Evolutionary conservation across 2,113 vertebrate species (phyloP), one percentile per base, ranked within the genome.

Genomic region (Nerophis lumbriciformis): DNA sequence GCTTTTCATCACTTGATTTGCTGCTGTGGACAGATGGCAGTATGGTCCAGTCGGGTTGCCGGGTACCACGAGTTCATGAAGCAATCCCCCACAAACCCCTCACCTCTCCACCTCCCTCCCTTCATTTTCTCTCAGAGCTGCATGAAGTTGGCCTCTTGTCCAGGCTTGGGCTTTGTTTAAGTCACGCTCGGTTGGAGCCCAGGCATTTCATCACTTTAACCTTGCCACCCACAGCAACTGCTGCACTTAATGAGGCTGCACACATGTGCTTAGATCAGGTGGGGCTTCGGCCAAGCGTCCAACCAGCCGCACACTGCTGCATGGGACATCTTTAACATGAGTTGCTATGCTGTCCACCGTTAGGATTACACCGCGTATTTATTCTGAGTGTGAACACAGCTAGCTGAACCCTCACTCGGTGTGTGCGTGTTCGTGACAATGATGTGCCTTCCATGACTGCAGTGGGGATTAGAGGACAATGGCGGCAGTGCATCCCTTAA

Each of bases 141-240:
- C 89, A 93, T 92, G 90, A 92, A 92, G 92, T 83, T 86, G 85
- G 88, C 89, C 93, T 94, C 93, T 92, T 94, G 93, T 95, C 92
- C 88, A 82, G 91, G 88, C 91, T 77, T 93, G 90, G 90, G 93
- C 87, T 85, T 85, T 94, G 92, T 95, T 94, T 94, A 93, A 91
- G 93, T 92, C 92, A 92, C 91, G 94, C 94, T 94, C 92, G 90
- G 92, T 92, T 94, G 90, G 87, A 90, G 90, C 85, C 76, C 87
- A 85, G 94, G 93, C 92, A 97, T 98, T 94, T 93, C 92, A 89
- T 92, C 91, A 93, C 93, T 96, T 85, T 95, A 96, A 97, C 94
- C 93, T 93, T 88, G 77, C 92, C 93, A 94, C 93, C 94, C 92
- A 93, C 91, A 88, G 92, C 93, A 94, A 95, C 93, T 90, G 91